A percentile compares a stretch with the other conserved stretches of the same genome.
These are phyloP conservation scores for Cotesia glomerata DNA, from an alignment of 1,140 invertebrate species.

Conservation along the genomic window DNA sequence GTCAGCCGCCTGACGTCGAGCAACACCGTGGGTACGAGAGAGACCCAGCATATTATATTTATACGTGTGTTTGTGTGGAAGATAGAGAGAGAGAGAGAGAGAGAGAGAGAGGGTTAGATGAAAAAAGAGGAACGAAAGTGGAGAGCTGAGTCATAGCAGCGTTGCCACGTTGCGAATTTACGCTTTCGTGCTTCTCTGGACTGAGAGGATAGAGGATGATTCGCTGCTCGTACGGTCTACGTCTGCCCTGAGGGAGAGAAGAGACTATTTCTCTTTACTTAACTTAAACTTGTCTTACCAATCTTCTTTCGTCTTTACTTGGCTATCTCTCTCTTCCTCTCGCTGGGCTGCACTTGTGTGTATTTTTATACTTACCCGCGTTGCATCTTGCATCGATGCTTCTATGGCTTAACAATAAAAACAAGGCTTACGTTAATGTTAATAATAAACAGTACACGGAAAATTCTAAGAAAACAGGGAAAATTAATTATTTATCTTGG, in stretches of 20 bases:
- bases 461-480: too few relatives aligned
- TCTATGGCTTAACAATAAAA: background rate
- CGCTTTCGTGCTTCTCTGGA: constrained; percentile 31
- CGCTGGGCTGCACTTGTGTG: background rate
- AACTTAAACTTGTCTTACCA: background rate
- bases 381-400: background rate
- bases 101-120: constrained; percentile 8
- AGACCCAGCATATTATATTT: background rate
- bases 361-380: background rate
- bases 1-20: constrained; percentile 53
- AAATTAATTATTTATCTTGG: too few relatives aligned
- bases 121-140: constrained; percentile 32
- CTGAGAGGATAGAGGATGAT: background rate
- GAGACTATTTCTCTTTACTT: background rate
- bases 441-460: background rate
- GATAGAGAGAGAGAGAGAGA: constrained; percentile 2
- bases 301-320: background rate
- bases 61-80: background rate
- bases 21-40: background rate
- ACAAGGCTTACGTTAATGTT: too few relatives aligned
- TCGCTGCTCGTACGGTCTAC: background rate
- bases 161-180: constrained; percentile 55
- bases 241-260: background rate
- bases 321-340: background rate
- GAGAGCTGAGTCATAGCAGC: constrained; percentile 61